A percentile compares a stretch with the other conserved stretches of the same genome.
phyloP scores from a whole-genome alignment of 2,888 invertebrate species.

The Panzeria rudis region DNA sequence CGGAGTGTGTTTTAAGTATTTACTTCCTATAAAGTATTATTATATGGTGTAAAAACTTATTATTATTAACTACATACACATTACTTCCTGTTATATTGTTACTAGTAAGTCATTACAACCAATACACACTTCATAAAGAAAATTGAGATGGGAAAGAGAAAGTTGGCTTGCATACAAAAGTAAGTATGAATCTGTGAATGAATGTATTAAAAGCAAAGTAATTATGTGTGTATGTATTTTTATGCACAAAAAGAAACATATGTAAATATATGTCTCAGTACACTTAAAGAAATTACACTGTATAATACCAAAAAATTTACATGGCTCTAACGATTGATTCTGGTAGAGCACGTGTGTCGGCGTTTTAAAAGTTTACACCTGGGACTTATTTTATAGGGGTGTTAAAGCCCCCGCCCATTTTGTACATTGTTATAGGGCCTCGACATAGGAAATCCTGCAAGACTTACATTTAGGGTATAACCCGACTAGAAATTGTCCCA shows the following conservation, averaged over 20 bases:
- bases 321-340: no score
- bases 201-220: not conserved
- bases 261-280: not conserved
- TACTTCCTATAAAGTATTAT: not conserved
- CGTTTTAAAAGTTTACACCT: no score
- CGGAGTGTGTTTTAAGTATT: not conserved
- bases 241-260: no score
- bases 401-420: no score
- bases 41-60: slow-evolving; percentile 9
- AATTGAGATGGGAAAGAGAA: not conserved
- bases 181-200: not conserved
- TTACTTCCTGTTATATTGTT: not conserved
- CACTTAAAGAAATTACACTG: not conserved
- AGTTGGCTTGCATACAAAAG: not conserved
- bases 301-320: no score
- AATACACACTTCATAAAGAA: not conserved
- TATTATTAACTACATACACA: not conserved
- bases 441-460: no score
- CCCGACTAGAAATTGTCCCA: no score
- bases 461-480: no score
- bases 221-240: not conserved
- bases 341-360: no score
- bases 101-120: slow-evolving; percentile 12
- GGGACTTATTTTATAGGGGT: no score
- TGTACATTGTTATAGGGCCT: no score